These are phyloP conservation scores for Lepidotrigona ventralis DNA, from an alignment of 1,140 invertebrate species.

Conservation along the genomic window DNA sequence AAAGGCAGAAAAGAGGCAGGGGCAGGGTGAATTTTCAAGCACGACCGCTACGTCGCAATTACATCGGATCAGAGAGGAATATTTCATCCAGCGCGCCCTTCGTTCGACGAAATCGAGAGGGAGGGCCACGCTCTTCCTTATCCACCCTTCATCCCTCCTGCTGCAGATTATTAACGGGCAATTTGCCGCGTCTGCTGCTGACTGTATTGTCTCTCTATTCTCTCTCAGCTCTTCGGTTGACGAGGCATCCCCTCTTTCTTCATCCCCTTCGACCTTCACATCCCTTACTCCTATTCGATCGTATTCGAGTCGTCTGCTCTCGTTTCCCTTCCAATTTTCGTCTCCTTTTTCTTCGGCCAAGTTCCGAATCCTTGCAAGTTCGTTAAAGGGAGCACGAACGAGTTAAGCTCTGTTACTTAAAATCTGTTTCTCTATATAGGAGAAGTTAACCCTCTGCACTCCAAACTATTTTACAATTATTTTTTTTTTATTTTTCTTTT, in stretches of 20 bases:
- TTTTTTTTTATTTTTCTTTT: no score
- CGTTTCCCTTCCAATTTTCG: not conserved
- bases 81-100: slow-evolving; percentile 71
- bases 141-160: slow-evolving; percentile 46
- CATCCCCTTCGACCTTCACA: not conserved
- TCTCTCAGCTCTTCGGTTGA: slow-evolving; percentile 51
- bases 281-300: not conserved
- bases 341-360: not conserved
- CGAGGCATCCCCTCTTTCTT: slow-evolving; percentile 39
- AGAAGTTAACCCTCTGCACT: no score
- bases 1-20: slow-evolving; percentile 29
- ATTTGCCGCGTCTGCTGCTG: slow-evolving; percentile 79
- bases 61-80: slow-evolving; percentile 78
- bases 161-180: slow-evolving; percentile 78
- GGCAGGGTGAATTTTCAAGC: slow-evolving; percentile 63
- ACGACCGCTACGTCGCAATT: slow-evolving; percentile 69
- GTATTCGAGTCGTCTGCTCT: slow-evolving; percentile 42
- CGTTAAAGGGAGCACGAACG: slow-evolving; percentile 47
- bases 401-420: slow-evolving; percentile 40
- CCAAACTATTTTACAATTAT: no score
- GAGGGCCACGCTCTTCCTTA: slow-evolving; percentile 34
- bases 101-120: slow-evolving; percentile 63
- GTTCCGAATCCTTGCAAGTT: slow-evolving; percentile 52
- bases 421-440: slow-evolving; percentile 34
- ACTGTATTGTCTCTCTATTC: slow-evolving; percentile 78